Base-by-base conservation (phyloP, 92 coral and sea anemone genomes). In the Heteractis magnifica region DNA sequence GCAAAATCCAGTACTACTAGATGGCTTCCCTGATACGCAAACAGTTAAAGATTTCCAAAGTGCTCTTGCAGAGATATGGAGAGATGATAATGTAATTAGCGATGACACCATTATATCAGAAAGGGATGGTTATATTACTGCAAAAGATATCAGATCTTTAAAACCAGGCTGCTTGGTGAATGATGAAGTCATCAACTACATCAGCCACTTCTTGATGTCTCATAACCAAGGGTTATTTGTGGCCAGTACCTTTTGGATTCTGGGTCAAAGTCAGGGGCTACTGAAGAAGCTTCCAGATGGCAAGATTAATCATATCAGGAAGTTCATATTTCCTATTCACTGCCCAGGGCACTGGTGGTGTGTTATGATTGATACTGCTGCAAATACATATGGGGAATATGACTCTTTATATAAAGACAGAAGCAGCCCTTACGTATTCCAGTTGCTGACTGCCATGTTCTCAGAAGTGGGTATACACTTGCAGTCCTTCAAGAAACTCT, bases 341-440 rank as follows among this genome's bases (percentile, higher is more conserved):
- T 79, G 82, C 21, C 82, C 82, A 14, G 82, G 82, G 70, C 82
- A 78, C 71, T 78, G 71, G 49, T 56, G 82, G 82, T 78, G 82
- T 78, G 71, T 78, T 14, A 23, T 78, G 51, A 78, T 78, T 52
- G 82, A 78, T 50, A 49, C 60, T 52, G 26, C 68, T 8, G 10
- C 71, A 23, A 59, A 59, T 14, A 50, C n/a, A 10, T 78, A 78
- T 56, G 82, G 82, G 70, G 82, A 78, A 49, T 78, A 49, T 78
- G 82, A 72, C 23, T 72, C 76, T 72, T 49, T 72, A 0, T 72
- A 49, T 49, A 72, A 49, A 34, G 76, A 72, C 49, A 23, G 76
- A 72, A 72, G n/a, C 50, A 72, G 76, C 76, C 51, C 76, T 49
- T 72, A 26, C 13, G 76, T 72, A 26, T 72, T 72, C 12, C 50